Base-by-base conservation (phyloP, 2,113 vertebrate genomes). In the Chaetodon trifascialis region DNA sequence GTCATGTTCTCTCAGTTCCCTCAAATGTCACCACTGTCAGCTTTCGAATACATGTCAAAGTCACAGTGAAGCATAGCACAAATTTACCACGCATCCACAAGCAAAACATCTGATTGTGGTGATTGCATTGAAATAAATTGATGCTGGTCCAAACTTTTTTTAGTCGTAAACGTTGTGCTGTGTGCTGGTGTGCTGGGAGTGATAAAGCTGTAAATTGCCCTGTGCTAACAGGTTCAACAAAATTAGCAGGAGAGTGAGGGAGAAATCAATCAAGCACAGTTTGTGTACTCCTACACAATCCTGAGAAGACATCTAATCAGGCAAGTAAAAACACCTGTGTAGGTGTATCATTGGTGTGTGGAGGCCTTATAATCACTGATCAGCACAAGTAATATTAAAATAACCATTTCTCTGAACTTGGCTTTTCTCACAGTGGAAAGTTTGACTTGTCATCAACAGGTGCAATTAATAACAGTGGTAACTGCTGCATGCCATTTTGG, bases 401-500 rank as follows among this genome's bases (percentile, higher is more conserved):
- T 44, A 34, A 60, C 11, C 19, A 19, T 21, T 9, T 55, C 46
- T 38, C 0, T 54, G 52, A 54, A 6, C 6, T 4, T 16, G 71
- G 12, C 4, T 47, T 76, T 73, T 40, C n/a, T 62, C 17, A 64
- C 23, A 64, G 42, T 0, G 5, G 44, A 51, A 21, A 46, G 14
- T 38, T 51, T 54, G 25, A 60, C 38, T 23, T 7, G 17, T 63
- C 55, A 51, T 34, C 34, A 8, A 38, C 14, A 16, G 40, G 34
- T 47, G 12, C 72, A 40, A 84, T 81, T 68, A 76, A 40, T 68
- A 62, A 47, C 60, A 36, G 38, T 40, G 36, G 67, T 60, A 42
- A 58, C 49, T 6, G 5, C 46, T 73, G 42, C 40, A 60, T 64
- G 34, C n/a, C 1, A 7, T 47, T 79, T 54, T 51, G 19, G 34